A percentile compares a stretch with the other conserved stretches of the same genome.
Conservation (phyloP, 2,113 vertebrate genomes). For the Gobiocypris rarus region DNA sequence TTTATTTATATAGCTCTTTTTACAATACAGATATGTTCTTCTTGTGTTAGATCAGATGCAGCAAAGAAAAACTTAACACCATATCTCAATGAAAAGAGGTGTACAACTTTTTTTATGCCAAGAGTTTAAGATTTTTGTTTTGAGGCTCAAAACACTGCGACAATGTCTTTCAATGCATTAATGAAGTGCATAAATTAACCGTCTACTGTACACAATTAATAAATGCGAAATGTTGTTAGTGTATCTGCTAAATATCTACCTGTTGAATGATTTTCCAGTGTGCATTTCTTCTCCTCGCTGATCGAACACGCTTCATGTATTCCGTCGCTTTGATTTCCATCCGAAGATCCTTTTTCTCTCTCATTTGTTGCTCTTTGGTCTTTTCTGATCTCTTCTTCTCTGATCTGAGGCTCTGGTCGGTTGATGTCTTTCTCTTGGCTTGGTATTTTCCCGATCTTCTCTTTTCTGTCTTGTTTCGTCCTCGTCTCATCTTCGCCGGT, state of each 20-base stretch:
- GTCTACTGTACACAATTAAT: too few relatives aligned
- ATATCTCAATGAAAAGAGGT: too few relatives aligned
- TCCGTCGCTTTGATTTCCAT: not conserved
- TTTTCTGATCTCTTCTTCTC: not conserved
- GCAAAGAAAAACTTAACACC: too few relatives aligned
- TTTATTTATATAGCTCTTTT: too few relatives aligned
- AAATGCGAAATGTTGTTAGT: too few relatives aligned
- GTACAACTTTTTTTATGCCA: too few relatives aligned
- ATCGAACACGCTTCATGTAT: not conserved
- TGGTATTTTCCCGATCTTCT: not conserved
- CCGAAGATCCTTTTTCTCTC: not conserved
- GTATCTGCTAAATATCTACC: not conserved
- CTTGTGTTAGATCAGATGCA: too few relatives aligned
- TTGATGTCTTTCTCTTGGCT: not conserved
- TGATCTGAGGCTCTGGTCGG: not conserved
- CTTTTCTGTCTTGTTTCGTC: not conserved
- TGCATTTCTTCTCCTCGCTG: not conserved
- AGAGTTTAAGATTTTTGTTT: too few relatives aligned
- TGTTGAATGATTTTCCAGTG: not conserved
- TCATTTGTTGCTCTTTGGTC: not conserved
- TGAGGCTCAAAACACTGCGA: too few relatives aligned
- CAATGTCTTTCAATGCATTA: too few relatives aligned
- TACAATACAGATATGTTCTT: too few relatives aligned
- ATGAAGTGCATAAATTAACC: too few relatives aligned
- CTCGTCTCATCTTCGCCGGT: not conserved